A percentile compares a stretch with the other conserved stretches of the same genome.
These are phyloP conservation scores for Gryllus bimaculatus DNA, from an alignment of 1,140 invertebrate species.

Conservation along the genomic window DNA sequence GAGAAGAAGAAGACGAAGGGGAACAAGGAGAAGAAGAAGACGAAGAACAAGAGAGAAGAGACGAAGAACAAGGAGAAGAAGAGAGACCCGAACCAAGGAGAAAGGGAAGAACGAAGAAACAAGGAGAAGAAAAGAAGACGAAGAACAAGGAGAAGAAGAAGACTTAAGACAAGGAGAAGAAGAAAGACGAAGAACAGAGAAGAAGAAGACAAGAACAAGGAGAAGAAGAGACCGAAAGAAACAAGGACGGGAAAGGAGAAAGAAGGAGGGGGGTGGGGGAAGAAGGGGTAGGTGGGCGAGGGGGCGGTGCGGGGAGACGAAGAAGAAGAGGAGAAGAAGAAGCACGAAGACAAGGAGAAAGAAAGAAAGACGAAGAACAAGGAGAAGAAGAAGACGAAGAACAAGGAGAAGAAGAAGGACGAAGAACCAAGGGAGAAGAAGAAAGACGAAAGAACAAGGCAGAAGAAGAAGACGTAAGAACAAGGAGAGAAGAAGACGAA, in stretches of 20 bases:
- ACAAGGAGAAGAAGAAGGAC: neutral
- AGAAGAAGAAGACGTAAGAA: neutral
- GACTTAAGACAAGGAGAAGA: neutral
- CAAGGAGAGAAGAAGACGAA: too few relatives aligned
- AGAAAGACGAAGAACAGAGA: neutral
- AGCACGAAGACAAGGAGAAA: neutral
- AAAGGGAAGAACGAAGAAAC: neutral
- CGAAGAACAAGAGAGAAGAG: neutral
- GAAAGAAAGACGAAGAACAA: neutral
- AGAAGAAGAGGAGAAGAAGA: neutral
- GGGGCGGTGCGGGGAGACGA: neutral
- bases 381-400: neutral
- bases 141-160: neutral
- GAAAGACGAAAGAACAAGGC: neutral
- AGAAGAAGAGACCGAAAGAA: too few relatives aligned
- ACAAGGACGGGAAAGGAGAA: neutral
- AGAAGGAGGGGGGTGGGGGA: neutral
- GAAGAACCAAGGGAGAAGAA: neutral
- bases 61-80: neutral
- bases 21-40: neutral
- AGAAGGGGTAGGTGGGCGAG: too few relatives aligned
- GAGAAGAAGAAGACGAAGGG: neutral
- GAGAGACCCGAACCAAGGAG: neutral
- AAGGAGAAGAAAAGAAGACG: neutral
- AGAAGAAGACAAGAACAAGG: neutral